These are phyloP conservation scores for Cirrhinus molitorella DNA, from an alignment of 2,797 vertebrate species.

Conservation along the genomic window DNA sequence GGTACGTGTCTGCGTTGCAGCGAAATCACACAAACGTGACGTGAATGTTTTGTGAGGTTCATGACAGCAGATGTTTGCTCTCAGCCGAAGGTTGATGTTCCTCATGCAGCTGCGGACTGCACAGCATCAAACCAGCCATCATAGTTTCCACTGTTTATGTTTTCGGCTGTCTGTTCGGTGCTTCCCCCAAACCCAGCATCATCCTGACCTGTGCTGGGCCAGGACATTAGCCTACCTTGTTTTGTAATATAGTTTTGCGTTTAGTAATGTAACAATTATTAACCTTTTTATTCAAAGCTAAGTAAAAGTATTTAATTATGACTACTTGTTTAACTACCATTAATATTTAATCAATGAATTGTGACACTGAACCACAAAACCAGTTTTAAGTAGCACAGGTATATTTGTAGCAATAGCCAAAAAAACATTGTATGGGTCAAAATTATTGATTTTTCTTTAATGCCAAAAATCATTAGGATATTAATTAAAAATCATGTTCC, in stretches of 20 bases:
- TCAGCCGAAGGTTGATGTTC: conserved; percentile 52
- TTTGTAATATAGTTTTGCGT: conserved; percentile 2
- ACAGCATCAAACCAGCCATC: conserved; percentile 44
- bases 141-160: conserved; percentile 70
- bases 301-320: neutral
- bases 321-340: neutral
- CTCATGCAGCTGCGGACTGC: conserved; percentile 30
- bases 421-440: too few species aligned
- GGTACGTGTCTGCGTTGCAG: too few species aligned
- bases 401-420: too few species aligned
- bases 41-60: conserved; percentile 29
- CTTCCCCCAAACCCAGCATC: conserved; percentile 21
- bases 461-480: too few species aligned
- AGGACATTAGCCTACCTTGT: neutral
- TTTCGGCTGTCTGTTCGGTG: conserved; percentile 38
- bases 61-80: conserved; percentile 59
- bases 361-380: too few species aligned
- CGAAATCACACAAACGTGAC: neutral
- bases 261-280: neutral
- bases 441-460: too few species aligned
- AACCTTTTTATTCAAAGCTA: neutral
- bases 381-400: too few species aligned
- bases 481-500: too few species aligned
- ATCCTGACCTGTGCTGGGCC: conserved; percentile 7
- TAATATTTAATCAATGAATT: too few species aligned